Conservation (phyloP, 2,113 vertebrate genomes). For the Paratilapia polleni region DNA sequence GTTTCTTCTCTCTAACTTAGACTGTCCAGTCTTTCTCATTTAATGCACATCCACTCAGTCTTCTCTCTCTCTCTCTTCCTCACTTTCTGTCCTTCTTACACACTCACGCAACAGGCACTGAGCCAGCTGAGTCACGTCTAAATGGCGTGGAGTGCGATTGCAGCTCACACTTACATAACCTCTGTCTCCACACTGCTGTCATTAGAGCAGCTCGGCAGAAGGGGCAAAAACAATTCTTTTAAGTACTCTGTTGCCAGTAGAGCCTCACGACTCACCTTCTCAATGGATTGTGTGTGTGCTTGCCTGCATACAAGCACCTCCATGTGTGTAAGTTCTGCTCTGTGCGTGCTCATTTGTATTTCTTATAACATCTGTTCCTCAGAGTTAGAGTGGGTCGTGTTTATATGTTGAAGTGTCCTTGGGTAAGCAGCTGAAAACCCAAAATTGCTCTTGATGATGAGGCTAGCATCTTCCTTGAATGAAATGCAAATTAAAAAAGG, state of each 20-base stretch:
- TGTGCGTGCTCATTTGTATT: slow-evolving; percentile 29
- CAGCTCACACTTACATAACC: slow-evolving; percentile 81
- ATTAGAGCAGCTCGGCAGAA: slow-evolving; percentile 70
- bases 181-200: slow-evolving; percentile 74
- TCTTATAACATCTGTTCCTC: slow-evolving; percentile 27
- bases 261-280: slow-evolving; percentile 49
- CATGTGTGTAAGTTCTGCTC: not conserved
- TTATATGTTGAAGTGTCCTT: slow-evolving; percentile 7
- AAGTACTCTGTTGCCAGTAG: slow-evolving; percentile 54
- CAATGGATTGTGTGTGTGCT: slow-evolving; percentile 6
- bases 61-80: not conserved
- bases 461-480: not conserved
- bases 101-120: slow-evolving; percentile 48
- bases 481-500: not conserved
- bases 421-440: not conserved
- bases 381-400: not conserved
- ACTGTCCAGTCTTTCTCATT: not conserved
- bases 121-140: slow-evolving; percentile 80
- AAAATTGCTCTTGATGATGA: not conserved
- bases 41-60: not conserved
- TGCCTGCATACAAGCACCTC: not conserved
- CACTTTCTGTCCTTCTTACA: not conserved
- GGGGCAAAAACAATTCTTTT: slow-evolving; percentile 62
- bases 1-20: not conserved
- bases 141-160: slow-evolving; percentile 72